Conservation (phyloP, 2,113 vertebrate genomes). For the Ivindomyrus marchei region DNA sequence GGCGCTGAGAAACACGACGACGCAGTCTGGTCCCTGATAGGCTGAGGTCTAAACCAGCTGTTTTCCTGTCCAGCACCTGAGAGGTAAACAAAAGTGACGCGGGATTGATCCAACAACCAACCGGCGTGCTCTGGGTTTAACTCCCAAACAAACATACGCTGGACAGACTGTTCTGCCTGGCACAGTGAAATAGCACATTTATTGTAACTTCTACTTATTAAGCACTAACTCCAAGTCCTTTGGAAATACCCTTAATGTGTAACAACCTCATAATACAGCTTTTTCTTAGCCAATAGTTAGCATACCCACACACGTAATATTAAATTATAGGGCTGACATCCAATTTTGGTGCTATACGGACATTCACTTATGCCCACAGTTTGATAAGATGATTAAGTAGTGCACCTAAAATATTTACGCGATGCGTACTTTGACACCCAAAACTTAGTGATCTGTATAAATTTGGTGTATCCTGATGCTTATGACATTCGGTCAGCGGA, state of each 20-base stretch:
- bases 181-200: not conserved
- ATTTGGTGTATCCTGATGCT: too few species aligned
- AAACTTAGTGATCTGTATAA: too few species aligned
- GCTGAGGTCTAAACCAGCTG: not conserved
- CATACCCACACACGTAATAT: not conserved
- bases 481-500: too few species aligned
- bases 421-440: not conserved
- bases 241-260: not conserved
- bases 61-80: not conserved
- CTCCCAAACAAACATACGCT: not conserved
- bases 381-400: not conserved
- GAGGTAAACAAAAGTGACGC: not conserved
- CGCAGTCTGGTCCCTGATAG: not conserved
- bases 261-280: not conserved
- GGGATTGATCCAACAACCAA: not conserved
- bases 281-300: not conserved
- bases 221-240: not conserved
- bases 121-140: not conserved
- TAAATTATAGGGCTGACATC: not conserved
- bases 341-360: not conserved
- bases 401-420: too few species aligned
- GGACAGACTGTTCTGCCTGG: not conserved
- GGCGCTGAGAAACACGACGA: not conserved
- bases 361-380: not conserved
- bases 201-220: not conserved